Evolutionary conservation across 2,888 invertebrate species (phyloP).

Genomic region (Seira musarum): DNA sequence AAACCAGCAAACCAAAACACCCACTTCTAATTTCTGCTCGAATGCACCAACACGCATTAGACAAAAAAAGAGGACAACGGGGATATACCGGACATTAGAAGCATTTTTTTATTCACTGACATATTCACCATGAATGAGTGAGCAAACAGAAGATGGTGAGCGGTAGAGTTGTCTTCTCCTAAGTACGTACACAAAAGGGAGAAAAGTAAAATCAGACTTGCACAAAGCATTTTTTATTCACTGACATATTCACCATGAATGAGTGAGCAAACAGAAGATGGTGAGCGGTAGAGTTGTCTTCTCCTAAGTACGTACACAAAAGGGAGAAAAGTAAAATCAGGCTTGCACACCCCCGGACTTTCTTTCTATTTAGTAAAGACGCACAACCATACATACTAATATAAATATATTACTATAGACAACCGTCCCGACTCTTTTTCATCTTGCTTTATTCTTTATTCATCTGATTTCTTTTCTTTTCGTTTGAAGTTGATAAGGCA

Average conservation of each 20-base stretch:
- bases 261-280: constrained; percentile 9
- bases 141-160: background rate
- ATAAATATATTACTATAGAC: too few relatives aligned
- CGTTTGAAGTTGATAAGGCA: constrained; percentile 39
- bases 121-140: constrained; percentile 41
- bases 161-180: background rate
- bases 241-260: constrained; percentile 46
- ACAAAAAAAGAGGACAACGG: constrained; percentile 27
- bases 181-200: too few relatives aligned
- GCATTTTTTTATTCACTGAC: constrained; percentile 43
- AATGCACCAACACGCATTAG: constrained; percentile 48
- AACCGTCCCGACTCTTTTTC: too few relatives aligned
- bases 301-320: too few relatives aligned
- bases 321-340: background rate
- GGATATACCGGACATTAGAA: constrained; percentile 25
- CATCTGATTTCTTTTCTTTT: constrained; percentile 35
- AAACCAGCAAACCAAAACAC: constrained; percentile 18
- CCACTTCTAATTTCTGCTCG: constrained; percentile 37
- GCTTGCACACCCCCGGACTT: background rate
- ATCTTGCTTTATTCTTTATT: constrained; percentile 17
- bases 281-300: background rate
- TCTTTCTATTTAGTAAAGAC: constrained; percentile 21
- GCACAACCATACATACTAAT: constrained; percentile 14
- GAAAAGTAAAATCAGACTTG: constrained; percentile 10
- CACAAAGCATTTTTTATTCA: constrained; percentile 39